Evolutionary conservation across 92 coral and sea anemone genomes (phyloP).

Genomic region (Blastomussa wellsi): DNA sequence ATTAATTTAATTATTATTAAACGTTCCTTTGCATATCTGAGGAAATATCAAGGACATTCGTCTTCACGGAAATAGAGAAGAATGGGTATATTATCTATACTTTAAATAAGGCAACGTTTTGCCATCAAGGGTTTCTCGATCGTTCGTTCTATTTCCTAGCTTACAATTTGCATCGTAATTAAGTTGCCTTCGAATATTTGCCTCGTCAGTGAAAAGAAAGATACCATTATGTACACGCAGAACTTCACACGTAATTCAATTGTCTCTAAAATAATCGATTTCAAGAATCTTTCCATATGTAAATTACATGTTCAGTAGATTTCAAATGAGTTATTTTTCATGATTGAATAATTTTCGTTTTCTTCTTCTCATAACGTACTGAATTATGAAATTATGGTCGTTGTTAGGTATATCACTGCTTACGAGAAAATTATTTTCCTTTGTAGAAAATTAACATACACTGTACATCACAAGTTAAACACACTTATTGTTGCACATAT

Average conservation of each 20-base stretch:
- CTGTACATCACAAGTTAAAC: neutral
- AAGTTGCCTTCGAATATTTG: conserved; percentile 2
- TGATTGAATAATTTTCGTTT: neutral
- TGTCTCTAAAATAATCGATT: neutral
- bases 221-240: conserved; percentile 7
- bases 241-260: conserved; percentile 18
- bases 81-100: neutral
- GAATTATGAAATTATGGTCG: neutral
- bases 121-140: conserved; percentile 9
- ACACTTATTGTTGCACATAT: neutral
- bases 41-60: neutral
- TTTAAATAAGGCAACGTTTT: neutral
- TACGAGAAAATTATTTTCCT: neutral
- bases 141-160: neutral
- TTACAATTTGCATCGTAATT: conserved; percentile 6
- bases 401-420: neutral
- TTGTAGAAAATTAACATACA: neutral
- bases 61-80: neutral
- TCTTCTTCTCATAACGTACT: neutral
- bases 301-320: neutral
- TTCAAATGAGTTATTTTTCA: neutral
- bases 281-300: conserved; percentile 1
- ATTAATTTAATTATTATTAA: conserved; percentile 3
- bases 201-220: neutral
- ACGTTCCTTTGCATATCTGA: neutral